Evolutionary conservation across 1,140 invertebrate species (phyloP), one percentile per base, ranked within the genome.

Genomic region (Asobara japonica): DNA sequence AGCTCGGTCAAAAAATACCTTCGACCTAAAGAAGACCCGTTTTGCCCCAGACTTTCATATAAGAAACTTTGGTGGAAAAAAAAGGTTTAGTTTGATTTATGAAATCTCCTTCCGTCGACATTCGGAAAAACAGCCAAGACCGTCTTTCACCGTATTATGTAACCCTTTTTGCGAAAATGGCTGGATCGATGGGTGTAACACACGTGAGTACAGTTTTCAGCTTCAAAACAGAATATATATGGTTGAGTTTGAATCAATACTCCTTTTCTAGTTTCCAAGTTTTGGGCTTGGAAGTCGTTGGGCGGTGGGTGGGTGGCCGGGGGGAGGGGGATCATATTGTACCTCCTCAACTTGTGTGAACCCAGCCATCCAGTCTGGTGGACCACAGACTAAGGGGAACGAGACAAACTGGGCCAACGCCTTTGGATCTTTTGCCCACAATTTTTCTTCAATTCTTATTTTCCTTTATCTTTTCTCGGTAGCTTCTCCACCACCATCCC

Each of bases 401-500:
- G n/a, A 45, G 41, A 45, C 41, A 45, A 45, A 45, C 41, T 45
- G 41, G 41, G 41, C 41, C 41, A 45, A 45, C 41, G 41, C 41
- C 41, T 45, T 45, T 45, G 41, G n/a, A 45, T 16, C 41, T 45
- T 16, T 45, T n/a, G n/a, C n/a, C n/a, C 41, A 13, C 41, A 16
- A 45, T 45, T 45, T 45, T 45, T 45, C 41, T 16, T 16, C 41
- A 45, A 45, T 45, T 45, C 41, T 45, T 45, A 45, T 45, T 45
- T 45, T 45, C 41, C 41, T 45, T 45, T 45, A 45, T 45, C 41
- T 45, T 45, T 13, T 45, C 41, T 45, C n/a, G 41, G 13, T 45
- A 13, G 7, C 41, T 13, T 5, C 41, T n/a, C 36, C 11, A 3
- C 18, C 41, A 13, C 8, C 13, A 7, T 16, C 11, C 45, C 11